Conservation (phyloP, 1,140 invertebrate species). For the Choristoneura fumiferana region DNA sequence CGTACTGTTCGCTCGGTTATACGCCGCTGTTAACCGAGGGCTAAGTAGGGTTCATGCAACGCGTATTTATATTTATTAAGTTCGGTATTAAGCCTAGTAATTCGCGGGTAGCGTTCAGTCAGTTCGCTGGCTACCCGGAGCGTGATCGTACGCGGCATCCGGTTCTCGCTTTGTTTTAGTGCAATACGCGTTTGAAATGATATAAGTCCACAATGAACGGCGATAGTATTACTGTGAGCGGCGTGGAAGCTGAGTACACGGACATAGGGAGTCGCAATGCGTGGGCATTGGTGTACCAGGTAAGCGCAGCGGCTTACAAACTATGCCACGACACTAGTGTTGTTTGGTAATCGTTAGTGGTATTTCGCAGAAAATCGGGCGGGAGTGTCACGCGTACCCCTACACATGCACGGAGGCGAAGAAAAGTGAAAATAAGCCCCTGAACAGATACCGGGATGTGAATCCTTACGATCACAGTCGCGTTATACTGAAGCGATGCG, state of each 20-base stretch:
- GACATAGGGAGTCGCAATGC: slow-evolving; percentile 81
- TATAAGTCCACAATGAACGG: slow-evolving; percentile 50
- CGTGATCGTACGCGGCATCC: slow-evolving; percentile 35
- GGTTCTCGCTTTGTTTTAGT: slow-evolving; percentile 43
- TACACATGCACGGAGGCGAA: slow-evolving; percentile 87
- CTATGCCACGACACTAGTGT: slow-evolving; percentile 55
- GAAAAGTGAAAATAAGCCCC: slow-evolving; percentile 87
- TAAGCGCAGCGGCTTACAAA: slow-evolving; percentile 60
- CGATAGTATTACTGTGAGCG: slow-evolving; percentile 62
- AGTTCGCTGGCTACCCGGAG: background rate
- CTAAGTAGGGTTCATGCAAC: slow-evolving; percentile 1
- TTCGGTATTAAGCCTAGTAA: background rate
- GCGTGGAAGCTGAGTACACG: slow-evolving; percentile 84
- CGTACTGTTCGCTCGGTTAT: slow-evolving; percentile 8
- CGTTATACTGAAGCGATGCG: slow-evolving; percentile 86
- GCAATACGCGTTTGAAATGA: slow-evolving; percentile 41
- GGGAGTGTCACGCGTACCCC: slow-evolving; percentile 68
- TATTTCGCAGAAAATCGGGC: slow-evolving; percentile 71
- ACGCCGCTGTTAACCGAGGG: background rate
- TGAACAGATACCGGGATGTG: slow-evolving; percentile 97
- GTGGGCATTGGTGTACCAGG: slow-evolving; percentile 84
- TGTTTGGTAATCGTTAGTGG: slow-evolving; percentile 14
- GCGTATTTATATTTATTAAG: slow-evolving; percentile 7
- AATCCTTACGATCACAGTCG: slow-evolving; percentile 96
- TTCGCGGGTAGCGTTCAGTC: background rate